Percentiles rank a stretch among this genome's conserved stretches.
These are phyloP conservation scores for Apotomis capreana DNA, from an alignment of 2,888 invertebrate species.

Conservation along the genomic window DNA sequence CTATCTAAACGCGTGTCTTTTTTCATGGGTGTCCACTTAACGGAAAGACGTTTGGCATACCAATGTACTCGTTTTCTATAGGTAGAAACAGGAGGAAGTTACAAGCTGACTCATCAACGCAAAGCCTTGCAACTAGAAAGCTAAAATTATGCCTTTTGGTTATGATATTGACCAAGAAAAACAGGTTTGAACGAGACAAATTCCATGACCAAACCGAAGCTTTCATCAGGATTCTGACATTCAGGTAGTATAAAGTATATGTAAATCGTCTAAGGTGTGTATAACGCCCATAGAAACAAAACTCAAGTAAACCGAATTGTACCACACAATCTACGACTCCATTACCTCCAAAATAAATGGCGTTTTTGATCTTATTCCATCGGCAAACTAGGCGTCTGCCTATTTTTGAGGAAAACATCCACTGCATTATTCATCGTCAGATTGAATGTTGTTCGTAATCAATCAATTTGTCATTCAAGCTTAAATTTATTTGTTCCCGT, in stretches of 20 bases:
- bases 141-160: background rate
- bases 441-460: constrained; percentile 25
- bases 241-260: background rate
- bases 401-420: background rate
- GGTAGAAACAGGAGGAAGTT: no score
- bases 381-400: background rate
- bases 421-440: background rate
- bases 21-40: constrained; percentile 18
- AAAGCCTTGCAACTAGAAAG: background rate
- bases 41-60: constrained; percentile 13
- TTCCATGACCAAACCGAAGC: no score
- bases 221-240: no score
- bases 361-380: background rate
- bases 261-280: background rate
- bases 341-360: background rate
- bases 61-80: no score
- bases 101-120: no score
- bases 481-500: constrained; percentile 38
- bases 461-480: constrained; percentile 36
- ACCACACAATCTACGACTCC: background rate
- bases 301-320: background rate
- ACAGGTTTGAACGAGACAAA: no score
- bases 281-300: background rate
- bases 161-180: background rate
- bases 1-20: constrained; percentile 20